phyloP scores from a whole-genome alignment of 1,140 invertebrate genomes.

The Scaptomyza pallida region DNA sequence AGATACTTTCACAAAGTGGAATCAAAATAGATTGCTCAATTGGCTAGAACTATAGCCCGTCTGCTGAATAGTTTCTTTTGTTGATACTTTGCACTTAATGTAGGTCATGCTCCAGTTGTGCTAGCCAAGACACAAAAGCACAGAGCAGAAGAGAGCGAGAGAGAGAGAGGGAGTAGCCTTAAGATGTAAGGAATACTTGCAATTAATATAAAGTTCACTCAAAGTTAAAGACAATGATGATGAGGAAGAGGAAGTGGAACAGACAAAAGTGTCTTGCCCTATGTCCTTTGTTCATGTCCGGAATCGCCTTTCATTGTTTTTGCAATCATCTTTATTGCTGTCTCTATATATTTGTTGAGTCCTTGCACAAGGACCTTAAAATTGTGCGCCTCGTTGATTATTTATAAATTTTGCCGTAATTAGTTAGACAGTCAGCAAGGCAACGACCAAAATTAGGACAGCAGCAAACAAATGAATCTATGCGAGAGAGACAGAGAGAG shows the following conservation, averaged over 20 bases:
- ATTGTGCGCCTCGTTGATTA: conserved; percentile 67
- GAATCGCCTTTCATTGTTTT: background rate
- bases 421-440: conserved; percentile 57
- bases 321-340: background rate
- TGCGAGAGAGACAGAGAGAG: conserved; percentile 3
- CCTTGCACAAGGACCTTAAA: conserved; percentile 70
- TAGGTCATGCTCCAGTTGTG: conserved; percentile 44
- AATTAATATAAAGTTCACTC: conserved; percentile 29
- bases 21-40: background rate
- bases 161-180: background rate
- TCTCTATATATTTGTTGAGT: conserved; percentile 6
- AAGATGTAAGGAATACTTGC: conserved; percentile 18
- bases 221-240: conserved; percentile 2
- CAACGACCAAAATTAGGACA: conserved; percentile 57
- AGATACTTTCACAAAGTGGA: no score
- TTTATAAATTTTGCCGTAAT: conserved; percentile 77
- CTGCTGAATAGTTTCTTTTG: conserved; percentile 15
- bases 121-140: background rate
- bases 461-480: background rate
- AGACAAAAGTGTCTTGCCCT: conserved; percentile 19
- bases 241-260: conserved; percentile 6
- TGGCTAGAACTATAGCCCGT: conserved; percentile 5
- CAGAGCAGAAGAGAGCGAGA: background rate
- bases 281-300: conserved; percentile 1
- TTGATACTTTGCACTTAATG: conserved; percentile 34